Conservation (phyloP, 1,140 invertebrate species). For the Forficula auricularia region DNA sequence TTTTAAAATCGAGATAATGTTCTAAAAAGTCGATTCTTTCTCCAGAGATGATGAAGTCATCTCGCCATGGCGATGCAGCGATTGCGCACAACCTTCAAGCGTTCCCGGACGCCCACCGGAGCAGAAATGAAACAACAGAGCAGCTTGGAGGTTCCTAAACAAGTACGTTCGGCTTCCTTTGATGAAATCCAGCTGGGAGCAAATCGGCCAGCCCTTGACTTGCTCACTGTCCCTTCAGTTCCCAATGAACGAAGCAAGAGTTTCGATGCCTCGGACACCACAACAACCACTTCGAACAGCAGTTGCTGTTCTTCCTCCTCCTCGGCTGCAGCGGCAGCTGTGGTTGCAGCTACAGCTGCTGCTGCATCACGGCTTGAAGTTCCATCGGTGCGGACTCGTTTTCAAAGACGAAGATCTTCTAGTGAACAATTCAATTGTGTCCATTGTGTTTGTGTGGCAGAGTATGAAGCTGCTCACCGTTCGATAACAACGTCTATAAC, state of each 20-base stretch:
- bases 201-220: conserved; percentile 27
- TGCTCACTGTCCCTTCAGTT: conserved; percentile 2
- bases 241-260: too few relatives aligned
- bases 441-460: conserved; percentile 38
- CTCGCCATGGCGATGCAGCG: conserved; percentile 42
- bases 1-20: too few relatives aligned
- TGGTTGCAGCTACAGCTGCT: conserved; percentile 1
- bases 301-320: conserved; percentile 20
- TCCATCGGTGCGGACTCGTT: conserved; percentile 18
- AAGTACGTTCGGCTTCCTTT: conserved; percentile 68
- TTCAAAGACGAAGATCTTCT: conserved; percentile 40
- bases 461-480: conserved; percentile 4
- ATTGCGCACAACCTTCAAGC: conserved; percentile 66
- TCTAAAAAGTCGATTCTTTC: too few relatives aligned
- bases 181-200: conserved; percentile 71
- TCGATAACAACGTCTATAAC: too few relatives aligned
- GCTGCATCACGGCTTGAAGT: neutral
- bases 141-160: conserved; percentile 71
- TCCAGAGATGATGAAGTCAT: too few relatives aligned
- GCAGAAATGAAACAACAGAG: conserved; percentile 78
- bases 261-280: neutral
- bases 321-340: conserved; percentile 11
- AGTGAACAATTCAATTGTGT: conserved; percentile 35
- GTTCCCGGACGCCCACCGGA: conserved; percentile 66
- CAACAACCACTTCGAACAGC: conserved; percentile 5